A percentile compares a stretch with the other conserved stretches of the same genome.
These are phyloP conservation scores for Troides oblongomaculatus DNA, from an alignment of 2,888 invertebrate species.

Conservation along the genomic window DNA sequence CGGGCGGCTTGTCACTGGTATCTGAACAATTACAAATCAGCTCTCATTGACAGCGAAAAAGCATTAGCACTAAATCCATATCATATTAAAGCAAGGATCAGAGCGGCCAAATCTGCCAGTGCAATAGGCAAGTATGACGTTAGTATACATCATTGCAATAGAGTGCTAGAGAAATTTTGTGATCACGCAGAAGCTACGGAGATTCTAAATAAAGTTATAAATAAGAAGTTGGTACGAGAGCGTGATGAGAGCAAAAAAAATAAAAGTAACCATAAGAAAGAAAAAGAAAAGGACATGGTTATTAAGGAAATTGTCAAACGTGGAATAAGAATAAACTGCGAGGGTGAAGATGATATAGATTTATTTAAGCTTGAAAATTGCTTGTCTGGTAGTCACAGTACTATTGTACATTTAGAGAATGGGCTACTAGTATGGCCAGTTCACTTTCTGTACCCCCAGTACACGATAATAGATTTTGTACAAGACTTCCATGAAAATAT, in stretches of 20 bases:
- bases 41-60: conserved; percentile 88
- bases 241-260: conserved; percentile 79
- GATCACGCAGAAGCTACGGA: conserved; percentile 73
- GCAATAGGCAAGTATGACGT: conserved; percentile 83
- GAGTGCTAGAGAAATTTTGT: conserved; percentile 79
- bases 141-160: conserved; percentile 86
- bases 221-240: conserved; percentile 70
- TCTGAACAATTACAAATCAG: conserved; percentile 89
- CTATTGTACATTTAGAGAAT: conserved; percentile 82
- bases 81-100: conserved; percentile 87
- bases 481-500: conserved; percentile 88
- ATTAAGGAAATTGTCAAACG: conserved; percentile 68
- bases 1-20: conserved; percentile 93
- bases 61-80: conserved; percentile 87
- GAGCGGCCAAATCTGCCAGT: conserved; percentile 88
- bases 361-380: conserved; percentile 81
- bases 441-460: conserved; percentile 93
- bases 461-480: conserved; percentile 91
- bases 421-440: conserved; percentile 91
- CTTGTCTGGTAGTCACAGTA: conserved; percentile 82
- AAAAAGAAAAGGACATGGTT: conserved; percentile 61
- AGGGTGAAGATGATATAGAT: conserved; percentile 68
- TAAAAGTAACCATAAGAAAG: conserved; percentile 59
- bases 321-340: conserved; percentile 70
- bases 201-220: conserved; percentile 65